Conservation (phyloP, 2,797 vertebrate genomes). For the Holocentrus rufus region DNA sequence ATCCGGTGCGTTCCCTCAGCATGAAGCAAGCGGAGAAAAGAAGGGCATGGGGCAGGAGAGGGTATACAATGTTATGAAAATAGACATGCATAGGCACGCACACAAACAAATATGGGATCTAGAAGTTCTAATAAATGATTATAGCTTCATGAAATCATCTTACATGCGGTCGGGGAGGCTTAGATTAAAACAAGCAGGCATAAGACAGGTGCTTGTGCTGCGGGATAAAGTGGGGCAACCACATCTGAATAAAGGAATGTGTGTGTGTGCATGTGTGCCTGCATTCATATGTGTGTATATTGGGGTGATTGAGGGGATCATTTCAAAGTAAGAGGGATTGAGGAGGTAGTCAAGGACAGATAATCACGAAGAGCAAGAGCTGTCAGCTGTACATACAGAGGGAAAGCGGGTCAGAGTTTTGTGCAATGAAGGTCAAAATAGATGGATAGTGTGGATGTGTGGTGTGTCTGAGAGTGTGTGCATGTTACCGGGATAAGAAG, state of each 20-base stretch:
- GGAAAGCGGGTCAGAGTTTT: conserved; percentile 63
- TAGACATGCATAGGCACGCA: conserved; percentile 40
- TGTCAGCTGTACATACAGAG: conserved; percentile 78
- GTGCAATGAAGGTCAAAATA: conserved; percentile 62
- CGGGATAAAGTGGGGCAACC: conserved; percentile 19
- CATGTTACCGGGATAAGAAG: too few relatives aligned
- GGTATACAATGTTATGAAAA: conserved; percentile 63
- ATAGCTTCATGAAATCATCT: conserved; percentile 63
- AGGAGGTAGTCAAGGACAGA: conserved; percentile 74
- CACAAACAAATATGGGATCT: conserved; percentile 28
- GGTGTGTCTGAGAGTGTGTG: neutral
- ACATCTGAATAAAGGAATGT: conserved; percentile 34
- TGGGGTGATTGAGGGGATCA: conserved; percentile 69
- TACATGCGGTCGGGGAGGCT: conserved; percentile 50
- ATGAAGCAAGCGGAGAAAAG: conserved; percentile 62
- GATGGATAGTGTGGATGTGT: conserved; percentile 23
- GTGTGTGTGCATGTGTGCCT: neutral
- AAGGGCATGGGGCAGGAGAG: conserved; percentile 38
- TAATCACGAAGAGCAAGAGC: conserved; percentile 72
- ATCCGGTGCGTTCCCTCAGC: conserved; percentile 60
- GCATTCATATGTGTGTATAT: conserved; percentile 21
- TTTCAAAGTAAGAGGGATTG: conserved; percentile 66
- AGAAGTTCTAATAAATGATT: conserved; percentile 63
- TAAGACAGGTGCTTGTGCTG: conserved; percentile 54
- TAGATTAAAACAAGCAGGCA: conserved; percentile 56